These are phyloP conservation scores for Drosophila paracracens DNA, from an alignment of 2,888 invertebrate genomes.

Conservation along the genomic window DNA sequence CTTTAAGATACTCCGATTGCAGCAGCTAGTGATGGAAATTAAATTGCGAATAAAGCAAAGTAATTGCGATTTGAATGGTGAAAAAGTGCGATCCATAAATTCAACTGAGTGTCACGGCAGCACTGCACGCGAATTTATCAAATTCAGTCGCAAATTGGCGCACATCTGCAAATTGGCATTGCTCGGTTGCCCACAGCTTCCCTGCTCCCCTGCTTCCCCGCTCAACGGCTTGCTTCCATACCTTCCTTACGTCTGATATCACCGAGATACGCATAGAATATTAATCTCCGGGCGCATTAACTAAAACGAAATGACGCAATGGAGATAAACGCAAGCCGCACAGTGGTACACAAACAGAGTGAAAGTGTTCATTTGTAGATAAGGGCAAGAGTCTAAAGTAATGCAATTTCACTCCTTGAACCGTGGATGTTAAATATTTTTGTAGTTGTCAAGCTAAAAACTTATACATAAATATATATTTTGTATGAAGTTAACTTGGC, in stretches of 20 bases:
- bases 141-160: constrained; percentile 78
- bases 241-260: constrained; percentile 39
- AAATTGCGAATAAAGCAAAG: constrained; percentile 80
- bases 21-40: constrained; percentile 45
- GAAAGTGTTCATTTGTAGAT: neutral
- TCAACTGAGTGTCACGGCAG: constrained; percentile 81
- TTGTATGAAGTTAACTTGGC: neutral
- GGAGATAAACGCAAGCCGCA: constrained; percentile 56
- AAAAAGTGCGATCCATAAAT: constrained; percentile 82
- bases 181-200: constrained; percentile 19
- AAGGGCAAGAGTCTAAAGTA: neutral
- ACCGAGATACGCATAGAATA: constrained; percentile 77
- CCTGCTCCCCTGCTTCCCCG: neutral
- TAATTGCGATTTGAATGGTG: constrained; percentile 81
- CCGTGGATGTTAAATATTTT: neutral
- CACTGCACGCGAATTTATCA: constrained; percentile 82
- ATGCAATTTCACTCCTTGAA: neutral
- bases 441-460: neutral
- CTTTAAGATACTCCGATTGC: constrained; percentile 37
- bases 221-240: neutral
- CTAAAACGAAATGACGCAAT: constrained; percentile 77
- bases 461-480: neutral
- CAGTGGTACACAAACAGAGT: constrained; percentile 40
- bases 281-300: constrained; percentile 78
- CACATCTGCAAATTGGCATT: constrained; percentile 75